Evolutionary conservation across 2,888 invertebrate genomes (phyloP), one percentile per base, ranked within the genome.

Genomic region (Tinea trinotella): DNA sequence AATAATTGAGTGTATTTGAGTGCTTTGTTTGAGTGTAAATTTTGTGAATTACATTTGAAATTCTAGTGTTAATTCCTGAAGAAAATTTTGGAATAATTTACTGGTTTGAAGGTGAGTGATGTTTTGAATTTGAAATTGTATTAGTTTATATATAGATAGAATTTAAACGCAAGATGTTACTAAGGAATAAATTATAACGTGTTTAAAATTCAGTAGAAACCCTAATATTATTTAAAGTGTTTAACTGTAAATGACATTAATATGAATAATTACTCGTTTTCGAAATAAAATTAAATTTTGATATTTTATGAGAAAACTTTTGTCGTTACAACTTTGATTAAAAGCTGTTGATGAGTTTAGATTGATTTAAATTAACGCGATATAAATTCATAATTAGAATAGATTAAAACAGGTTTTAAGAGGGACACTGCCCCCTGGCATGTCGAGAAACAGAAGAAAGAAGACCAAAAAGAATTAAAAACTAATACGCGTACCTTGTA

Each of bases 1-100:
- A 7, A 24, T 6, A 40, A 40, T 2, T 13, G 13, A 3, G 40
- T 40, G 7, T 40, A 6, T 40, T 40, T 40, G 40, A 13, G 40
- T 13, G 40, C 2, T n/a, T 13, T 5, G n/a, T n/a, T n/a, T n/a
- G n/a, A 58, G 52, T 66, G 65, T n/a, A 78, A 78, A 74, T 82
- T 79, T 70, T 70, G 65, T 64, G 63, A 69, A 71, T 74, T 70
- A 74, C 2, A 30, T 4, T 40, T 40, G 40, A 40, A 40, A 40
- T 40, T 3, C 13, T 17, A 40, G 3, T 13, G 17, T 12, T 17
- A 40, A 40, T 40, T 40, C 2, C 13, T 40, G 13, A 12, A 17
- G 40, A 40, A 12, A 5, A 40, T 40, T 7, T 40, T 9, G 40
- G 13, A 17, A 40, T 30, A 30, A 10, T 30, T 30, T 1, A 30